Evolutionary conservation across 2,888 invertebrate species (phyloP).

Genomic region (Cryptocheilus praepositus): DNA sequence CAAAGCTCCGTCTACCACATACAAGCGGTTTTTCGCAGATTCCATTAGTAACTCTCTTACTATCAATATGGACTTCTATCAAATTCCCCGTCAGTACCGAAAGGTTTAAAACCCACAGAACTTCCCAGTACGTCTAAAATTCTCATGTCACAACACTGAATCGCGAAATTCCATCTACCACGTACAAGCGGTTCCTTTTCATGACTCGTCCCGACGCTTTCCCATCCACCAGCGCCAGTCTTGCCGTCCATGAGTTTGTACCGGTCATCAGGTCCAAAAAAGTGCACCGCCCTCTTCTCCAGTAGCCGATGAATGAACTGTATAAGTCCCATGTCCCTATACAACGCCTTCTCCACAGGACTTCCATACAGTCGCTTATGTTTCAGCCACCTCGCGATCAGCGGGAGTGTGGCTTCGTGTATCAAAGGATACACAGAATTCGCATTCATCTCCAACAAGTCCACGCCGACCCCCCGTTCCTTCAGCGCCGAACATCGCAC

Average conservation of each 20-base stretch:
- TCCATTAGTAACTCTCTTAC: too few relatives aligned
- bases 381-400: constrained; percentile 81
- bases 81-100: too few relatives aligned
- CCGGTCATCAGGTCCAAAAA: constrained; percentile 75
- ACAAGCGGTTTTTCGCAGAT: too few relatives aligned
- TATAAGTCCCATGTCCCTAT: constrained; percentile 78
- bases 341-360: constrained; percentile 77
- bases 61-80: too few relatives aligned
- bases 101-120: too few relatives aligned
- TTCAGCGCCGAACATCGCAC: constrained; percentile 63
- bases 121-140: too few relatives aligned
- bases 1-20: too few relatives aligned
- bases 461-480: constrained; percentile 59
- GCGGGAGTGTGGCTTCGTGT: constrained; percentile 80
- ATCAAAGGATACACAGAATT: constrained; percentile 82
- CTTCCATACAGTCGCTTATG: constrained; percentile 78
- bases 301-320: constrained; percentile 78
- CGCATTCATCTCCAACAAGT: constrained; percentile 66
- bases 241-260: constrained; percentile 77
- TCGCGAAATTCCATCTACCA: too few relatives aligned
- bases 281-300: constrained; percentile 77
- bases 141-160: too few relatives aligned
- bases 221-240: constrained; percentile 78
- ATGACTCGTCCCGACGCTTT: constrained; percentile 77
- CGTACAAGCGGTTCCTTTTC: constrained; percentile 76